Percentiles rank a stretch among this genome's conserved stretches.
Evolutionary conservation across 2,113 vertebrate species (phyloP).

Genomic region (Emberiza fucata): DNA sequence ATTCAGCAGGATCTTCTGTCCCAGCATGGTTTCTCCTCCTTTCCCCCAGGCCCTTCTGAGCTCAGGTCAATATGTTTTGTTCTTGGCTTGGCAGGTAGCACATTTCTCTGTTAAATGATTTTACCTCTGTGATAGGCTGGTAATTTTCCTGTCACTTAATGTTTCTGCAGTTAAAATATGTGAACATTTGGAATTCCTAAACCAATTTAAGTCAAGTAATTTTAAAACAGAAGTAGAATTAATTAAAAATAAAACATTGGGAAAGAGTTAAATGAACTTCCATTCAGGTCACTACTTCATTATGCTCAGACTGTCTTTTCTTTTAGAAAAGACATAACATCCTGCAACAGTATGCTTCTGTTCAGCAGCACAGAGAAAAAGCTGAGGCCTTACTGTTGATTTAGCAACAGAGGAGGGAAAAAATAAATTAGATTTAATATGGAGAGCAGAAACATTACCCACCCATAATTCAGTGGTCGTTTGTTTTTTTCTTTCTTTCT

Average conservation of each 20-base stretch:
- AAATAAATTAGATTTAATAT: background rate
- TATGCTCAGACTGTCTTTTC: background rate
- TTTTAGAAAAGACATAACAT: background rate
- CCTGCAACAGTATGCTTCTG: background rate
- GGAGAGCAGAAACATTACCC: background rate
- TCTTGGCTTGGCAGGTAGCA: background rate
- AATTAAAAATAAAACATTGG: background rate
- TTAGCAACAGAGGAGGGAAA: background rate
- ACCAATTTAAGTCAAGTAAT: background rate
- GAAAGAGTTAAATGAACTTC: background rate
- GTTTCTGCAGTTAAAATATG: background rate
- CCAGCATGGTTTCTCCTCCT: background rate
- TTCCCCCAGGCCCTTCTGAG: background rate
- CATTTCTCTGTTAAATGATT: background rate
- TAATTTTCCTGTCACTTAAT: background rate
- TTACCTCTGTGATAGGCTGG: background rate
- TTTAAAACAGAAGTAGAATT: background rate
- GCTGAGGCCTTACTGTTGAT: background rate
- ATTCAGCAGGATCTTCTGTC: background rate
- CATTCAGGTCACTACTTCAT: background rate
- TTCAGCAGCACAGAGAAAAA: background rate
- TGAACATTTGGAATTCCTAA: background rate
- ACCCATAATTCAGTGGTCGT: background rate
- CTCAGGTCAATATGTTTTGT: background rate
- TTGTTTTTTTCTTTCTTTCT: background rate